Evolutionary conservation across 2,113 vertebrate genomes (phyloP).

Genomic region (Gymnorhina tibicen): DNA sequence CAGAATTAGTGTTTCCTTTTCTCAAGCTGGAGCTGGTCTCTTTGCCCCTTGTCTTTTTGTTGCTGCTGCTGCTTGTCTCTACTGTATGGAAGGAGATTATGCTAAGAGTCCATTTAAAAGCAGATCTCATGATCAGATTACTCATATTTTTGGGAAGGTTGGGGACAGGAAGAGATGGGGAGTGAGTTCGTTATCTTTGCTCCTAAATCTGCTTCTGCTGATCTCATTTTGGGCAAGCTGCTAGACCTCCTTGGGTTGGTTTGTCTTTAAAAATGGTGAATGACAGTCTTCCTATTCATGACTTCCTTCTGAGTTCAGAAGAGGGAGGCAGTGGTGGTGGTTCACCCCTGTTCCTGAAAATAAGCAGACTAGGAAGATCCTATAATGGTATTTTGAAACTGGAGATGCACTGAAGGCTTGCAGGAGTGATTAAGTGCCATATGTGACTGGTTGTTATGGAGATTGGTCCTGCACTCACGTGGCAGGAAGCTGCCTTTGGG

Average conservation of each 20-base stretch:
- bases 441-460: constrained; percentile 44
- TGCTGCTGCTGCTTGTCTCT: not conserved
- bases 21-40: not conserved
- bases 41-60: not conserved
- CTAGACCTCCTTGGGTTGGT: not conserved
- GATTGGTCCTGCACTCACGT: not conserved
- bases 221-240: not conserved
- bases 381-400: not conserved
- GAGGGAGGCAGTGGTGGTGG: not conserved
- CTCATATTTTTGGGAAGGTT: fast-evolving
- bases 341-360: not conserved
- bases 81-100: not conserved
- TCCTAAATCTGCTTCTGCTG: not conserved
- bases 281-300: not conserved
- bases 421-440: constrained; percentile 1
- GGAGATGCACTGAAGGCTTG: not conserved
- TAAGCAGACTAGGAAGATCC: not conserved
- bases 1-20: not conserved
- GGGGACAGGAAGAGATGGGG: not conserved
- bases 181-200: not conserved
- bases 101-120: not conserved
- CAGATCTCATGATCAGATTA: not conserved
- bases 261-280: not conserved
- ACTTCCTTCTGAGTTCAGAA: not conserved
- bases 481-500: not conserved